Evolutionary conservation across 2,113 vertebrate species (phyloP).

Genomic region (Ptilorrhoa leucosticta): DNA sequence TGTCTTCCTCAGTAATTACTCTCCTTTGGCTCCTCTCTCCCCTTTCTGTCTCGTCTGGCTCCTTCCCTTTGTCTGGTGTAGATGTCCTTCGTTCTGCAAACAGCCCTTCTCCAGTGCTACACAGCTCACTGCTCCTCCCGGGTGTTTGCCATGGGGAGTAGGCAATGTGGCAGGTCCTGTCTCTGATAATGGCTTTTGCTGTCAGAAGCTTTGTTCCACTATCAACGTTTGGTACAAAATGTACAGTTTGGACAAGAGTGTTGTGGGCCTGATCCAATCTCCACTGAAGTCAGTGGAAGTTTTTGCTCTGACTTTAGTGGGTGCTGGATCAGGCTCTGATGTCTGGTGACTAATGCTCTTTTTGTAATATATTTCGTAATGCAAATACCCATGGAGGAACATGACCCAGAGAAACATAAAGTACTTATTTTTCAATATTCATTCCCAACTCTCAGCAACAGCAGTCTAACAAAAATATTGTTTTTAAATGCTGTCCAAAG

Average conservation of each 20-base stretch:
- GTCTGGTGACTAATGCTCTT: slow-evolving; percentile 5
- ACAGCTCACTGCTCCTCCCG: background rate
- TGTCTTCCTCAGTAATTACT: background rate
- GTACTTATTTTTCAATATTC: slow-evolving; percentile 29
- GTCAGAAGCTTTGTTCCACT: background rate
- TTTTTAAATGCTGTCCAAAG: background rate
- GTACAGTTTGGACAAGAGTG: background rate
- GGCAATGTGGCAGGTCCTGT: background rate
- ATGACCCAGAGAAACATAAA: background rate
- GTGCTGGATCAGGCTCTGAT: background rate
- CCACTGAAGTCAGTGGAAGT: background rate
- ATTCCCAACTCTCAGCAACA: background rate
- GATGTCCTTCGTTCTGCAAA: background rate
- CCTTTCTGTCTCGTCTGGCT: background rate
- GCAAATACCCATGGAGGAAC: background rate
- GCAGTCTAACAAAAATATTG: slow-evolving; percentile 6
- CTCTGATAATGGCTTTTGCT: background rate
- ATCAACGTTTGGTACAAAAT: background rate
- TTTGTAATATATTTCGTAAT: background rate
- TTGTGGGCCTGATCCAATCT: background rate
- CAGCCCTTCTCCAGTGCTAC: background rate
- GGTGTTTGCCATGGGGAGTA: background rate
- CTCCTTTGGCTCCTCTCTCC: background rate
- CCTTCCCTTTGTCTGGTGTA: background rate
- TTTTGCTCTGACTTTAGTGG: background rate